phyloP scores from a whole-genome alignment of 2,888 invertebrate genomes.

The Nemotelus nigrinus region DNA sequence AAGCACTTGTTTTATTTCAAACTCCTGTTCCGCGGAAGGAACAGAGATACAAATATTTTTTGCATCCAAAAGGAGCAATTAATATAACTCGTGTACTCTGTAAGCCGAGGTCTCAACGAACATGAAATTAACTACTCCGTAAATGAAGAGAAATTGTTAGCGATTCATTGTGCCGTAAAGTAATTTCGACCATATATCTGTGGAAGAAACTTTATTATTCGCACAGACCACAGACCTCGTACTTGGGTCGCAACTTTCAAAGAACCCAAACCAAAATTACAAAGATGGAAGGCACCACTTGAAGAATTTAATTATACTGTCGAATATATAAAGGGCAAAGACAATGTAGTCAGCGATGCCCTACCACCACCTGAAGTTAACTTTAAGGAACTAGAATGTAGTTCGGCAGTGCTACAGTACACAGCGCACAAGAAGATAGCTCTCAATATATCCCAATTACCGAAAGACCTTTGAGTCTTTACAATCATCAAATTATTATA shows the following conservation, averaged over 20 bases:
- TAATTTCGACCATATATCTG: not conserved
- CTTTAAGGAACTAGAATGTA: not conserved
- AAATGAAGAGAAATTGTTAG: not conserved
- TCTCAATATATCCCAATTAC: not conserved
- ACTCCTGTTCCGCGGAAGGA: no score
- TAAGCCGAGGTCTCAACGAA: not conserved
- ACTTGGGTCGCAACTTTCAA: not conserved
- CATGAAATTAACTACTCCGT: not conserved
- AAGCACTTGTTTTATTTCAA: no score
- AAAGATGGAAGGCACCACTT: not conserved
- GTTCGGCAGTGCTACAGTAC: not conserved
- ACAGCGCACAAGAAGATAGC: conserved; percentile 7
- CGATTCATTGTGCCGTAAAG: not conserved
- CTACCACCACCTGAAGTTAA: not conserved
- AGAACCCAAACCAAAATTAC: not conserved
- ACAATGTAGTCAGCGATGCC: not conserved
- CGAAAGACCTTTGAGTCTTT: not conserved
- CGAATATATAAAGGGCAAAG: not conserved
- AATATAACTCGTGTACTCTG: not conserved
- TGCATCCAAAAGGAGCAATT: not conserved
- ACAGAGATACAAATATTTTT: no score
- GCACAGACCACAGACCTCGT: not conserved
- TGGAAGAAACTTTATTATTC: not conserved
- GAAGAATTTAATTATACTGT: not conserved
- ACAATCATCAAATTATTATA: conserved; percentile 15